phyloP scores from a whole-genome alignment of 1,140 invertebrate species.

The Protaetia brevitarsis region DNA sequence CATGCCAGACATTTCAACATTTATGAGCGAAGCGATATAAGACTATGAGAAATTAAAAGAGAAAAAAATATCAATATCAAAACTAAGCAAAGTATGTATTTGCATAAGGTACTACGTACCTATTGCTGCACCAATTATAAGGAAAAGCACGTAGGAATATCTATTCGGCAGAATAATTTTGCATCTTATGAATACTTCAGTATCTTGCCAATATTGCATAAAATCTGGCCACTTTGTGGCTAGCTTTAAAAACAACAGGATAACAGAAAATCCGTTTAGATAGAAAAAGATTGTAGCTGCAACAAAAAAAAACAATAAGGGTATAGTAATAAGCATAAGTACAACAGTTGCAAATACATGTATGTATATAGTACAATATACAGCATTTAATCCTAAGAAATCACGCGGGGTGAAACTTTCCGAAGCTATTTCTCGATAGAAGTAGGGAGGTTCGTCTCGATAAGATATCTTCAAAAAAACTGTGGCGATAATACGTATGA shows the following conservation, averaged over 20 bases:
- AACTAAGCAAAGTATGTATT: too few relatives aligned
- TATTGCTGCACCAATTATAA: not conserved
- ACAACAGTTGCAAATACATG: not conserved
- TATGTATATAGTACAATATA: too few relatives aligned
- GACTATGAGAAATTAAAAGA: too few relatives aligned
- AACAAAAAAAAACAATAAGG: not conserved
- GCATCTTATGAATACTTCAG: not conserved
- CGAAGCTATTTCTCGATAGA: too few relatives aligned
- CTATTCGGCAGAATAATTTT: not conserved
- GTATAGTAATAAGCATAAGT: not conserved
- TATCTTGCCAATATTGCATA: constrained; percentile 1
- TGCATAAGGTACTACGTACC: constrained; percentile 5
- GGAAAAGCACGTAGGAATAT: not conserved
- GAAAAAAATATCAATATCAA: not conserved
- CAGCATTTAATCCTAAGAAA: too few relatives aligned
- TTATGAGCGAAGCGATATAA: too few relatives aligned
- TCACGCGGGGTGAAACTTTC: too few relatives aligned
- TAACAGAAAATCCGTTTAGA: not conserved
- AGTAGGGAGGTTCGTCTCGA: too few relatives aligned
- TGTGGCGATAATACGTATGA: too few relatives aligned
- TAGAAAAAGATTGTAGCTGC: not conserved
- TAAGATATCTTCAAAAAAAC: too few relatives aligned
- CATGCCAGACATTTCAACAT: too few relatives aligned
- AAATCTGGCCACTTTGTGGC: not conserved
- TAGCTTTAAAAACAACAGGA: not conserved